Evolutionary conservation across 2,888 invertebrate species (phyloP), one percentile per base, ranked within the genome.

Genomic region (Tyria jacobaeae): DNA sequence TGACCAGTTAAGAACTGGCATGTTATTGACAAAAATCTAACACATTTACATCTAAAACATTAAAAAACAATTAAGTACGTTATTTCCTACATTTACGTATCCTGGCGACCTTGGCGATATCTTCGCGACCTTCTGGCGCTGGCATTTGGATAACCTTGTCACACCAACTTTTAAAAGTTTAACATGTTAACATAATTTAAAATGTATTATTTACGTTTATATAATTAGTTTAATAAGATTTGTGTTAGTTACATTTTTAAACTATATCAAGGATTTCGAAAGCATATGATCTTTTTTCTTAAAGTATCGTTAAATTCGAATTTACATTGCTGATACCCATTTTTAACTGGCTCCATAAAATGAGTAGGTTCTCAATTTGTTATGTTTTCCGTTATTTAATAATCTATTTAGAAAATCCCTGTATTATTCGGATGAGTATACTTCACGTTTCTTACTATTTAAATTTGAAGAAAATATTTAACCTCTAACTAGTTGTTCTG

Each of bases 41-140:
- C 14, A 48, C 27, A 53, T 48, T n/a, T n/a, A n/a, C n/a, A n/a
- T n/a, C n/a, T n/a, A n/a, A n/a, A n/a, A n/a, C n/a, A 53, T 57
- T 49, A 25, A 41, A 27, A 53, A 65, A 27, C 51, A 65, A 64
- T 73, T 64, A 66, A 60, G 70, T 62, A 58, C 57, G 68, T 56
- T 60, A 66, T 71, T 76, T 77, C 80, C 69, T 75, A 77, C 75
- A 97, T 97, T 56, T 97, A 97, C 87, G 97, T 96, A 92, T 88
- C 97, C 97, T 85, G 97, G 97, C 84, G 95, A 96, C 83, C 97
- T 97, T 85, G 97, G 96, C 81, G 97, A 97, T 90, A 97, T 97
- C 88, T 97, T 98, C 92, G 97, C 97, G 58, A 97, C 98, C 89
- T 98, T 98, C 90, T 96, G 97, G 84, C 98, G 98, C 97, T 98